Conservation (phyloP, 2,797 vertebrate genomes). For the Epinephelus malabaricus region DNA sequence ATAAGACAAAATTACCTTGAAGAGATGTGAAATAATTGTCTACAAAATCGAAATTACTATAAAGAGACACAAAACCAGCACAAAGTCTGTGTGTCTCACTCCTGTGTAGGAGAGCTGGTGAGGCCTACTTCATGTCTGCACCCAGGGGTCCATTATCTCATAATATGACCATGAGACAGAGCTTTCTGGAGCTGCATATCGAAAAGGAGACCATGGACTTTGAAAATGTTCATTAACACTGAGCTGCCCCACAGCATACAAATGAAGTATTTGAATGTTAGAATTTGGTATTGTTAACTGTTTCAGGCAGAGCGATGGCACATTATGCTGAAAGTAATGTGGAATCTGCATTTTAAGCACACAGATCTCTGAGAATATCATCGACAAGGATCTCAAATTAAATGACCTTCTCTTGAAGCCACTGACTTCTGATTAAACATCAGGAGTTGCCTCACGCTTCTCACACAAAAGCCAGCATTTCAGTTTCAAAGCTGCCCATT, state of each 20-base stretch:
- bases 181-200: neutral
- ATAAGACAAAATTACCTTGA: no score
- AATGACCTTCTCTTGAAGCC: conserved; percentile 40
- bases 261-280: conserved; percentile 6
- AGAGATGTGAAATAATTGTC: no score
- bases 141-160: no score
- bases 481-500: conserved; percentile 72
- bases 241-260: neutral
- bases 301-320: neutral
- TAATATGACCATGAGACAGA: neutral
- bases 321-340: conserved; percentile 9
- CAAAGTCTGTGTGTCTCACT: no score
- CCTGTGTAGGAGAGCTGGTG: no score
- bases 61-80: no score
- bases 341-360: conserved; percentile 27
- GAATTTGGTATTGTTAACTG: conserved; percentile 1
- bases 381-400: conserved; percentile 31
- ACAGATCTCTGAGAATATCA: conserved; percentile 2
- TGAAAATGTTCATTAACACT: conserved; percentile 8
- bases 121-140: no score
- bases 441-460: conserved; percentile 35
- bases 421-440: conserved; percentile 46
- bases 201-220: neutral
- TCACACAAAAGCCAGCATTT: conserved; percentile 66
- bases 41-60: no score